Evolutionary conservation across 2,113 vertebrate genomes (phyloP), one percentile per base, ranked within the genome.

Genomic region (Glaucomys volans): DNA sequence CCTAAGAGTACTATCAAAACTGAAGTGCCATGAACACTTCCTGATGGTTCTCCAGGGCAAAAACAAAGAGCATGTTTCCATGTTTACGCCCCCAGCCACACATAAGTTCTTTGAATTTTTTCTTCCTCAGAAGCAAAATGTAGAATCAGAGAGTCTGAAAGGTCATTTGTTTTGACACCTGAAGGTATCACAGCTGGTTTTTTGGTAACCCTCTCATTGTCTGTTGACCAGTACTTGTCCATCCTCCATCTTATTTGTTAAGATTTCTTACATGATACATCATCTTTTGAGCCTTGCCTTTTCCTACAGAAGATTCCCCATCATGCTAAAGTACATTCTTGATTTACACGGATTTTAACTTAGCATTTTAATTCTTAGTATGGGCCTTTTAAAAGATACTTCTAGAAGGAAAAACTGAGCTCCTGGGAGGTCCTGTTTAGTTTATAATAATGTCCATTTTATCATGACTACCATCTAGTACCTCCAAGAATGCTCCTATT

Each of bases 211-310:
- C 32, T 97, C 97, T 83, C 35, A 59, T 72, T 93, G 44, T 91
- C 37, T 95, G 69, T 67, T 69, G 79, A 89, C 44, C 14, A 20
- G 2, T 52, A 90, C 8, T 28, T 95, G 26, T 81, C 35, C 24
- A 74, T 30, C 52, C 24, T 88, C 22, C 20, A 74, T 54, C 37
- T 81, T 90, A 72, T 37, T 94, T 91, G 50, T 88, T 84, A 93
- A 84, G 13, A 81, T 72, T 79, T 95, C 62, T 74, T 83, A 94
- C 5, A 62, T 5, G 80, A 79, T 67, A 74, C 18, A 28, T 64
- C 74, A 67, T 64, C 11, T 96, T 97, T 90, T 74, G 18, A 94
- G 67, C 26, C 52, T n/a, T 93, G 93, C 24, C 37, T 93, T 95
- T 83, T 89, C 18, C 64, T 90, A 52, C 17, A 32, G 86, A 87